Conservation (phyloP, 2,888 invertebrate genomes). For the Alloscopus bannaensis region DNA sequence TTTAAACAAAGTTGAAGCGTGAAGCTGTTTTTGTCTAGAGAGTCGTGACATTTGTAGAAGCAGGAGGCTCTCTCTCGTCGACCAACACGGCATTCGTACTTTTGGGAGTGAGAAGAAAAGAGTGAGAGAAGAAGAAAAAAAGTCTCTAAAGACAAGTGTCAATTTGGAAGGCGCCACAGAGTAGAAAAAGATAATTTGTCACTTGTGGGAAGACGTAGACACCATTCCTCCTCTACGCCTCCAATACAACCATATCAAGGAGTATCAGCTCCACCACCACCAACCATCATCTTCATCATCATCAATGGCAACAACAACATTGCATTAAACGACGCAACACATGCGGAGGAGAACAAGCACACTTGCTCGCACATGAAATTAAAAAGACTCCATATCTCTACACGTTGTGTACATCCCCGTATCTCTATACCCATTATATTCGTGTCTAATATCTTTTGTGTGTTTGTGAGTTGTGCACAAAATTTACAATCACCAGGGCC, state of each 20-base stretch:
- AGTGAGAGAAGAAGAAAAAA: slow-evolving; percentile 36
- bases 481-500: slow-evolving; percentile 20
- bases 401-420: neutral
- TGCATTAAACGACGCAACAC: slow-evolving; percentile 58
- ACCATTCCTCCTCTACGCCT: slow-evolving; percentile 37
- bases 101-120: slow-evolving; percentile 9
- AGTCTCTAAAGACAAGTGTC: slow-evolving; percentile 67
- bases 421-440: slow-evolving; percentile 9
- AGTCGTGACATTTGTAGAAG: slow-evolving; percentile 61
- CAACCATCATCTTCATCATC: neutral
- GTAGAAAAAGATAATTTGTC: slow-evolving; percentile 68
- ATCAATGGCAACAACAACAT: slow-evolving; percentile 62
- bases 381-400: neutral
- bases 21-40: slow-evolving; percentile 31
- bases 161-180: slow-evolving; percentile 68
- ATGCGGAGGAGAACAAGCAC: slow-evolving; percentile 8
- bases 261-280: slow-evolving; percentile 31
- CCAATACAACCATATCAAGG: slow-evolving; percentile 21
- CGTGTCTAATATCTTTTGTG: too few relatives aligned
- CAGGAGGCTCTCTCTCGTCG: too few relatives aligned
- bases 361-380: slow-evolving; percentile 34
- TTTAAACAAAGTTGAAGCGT: slow-evolving; percentile 7
- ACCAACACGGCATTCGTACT: too few relatives aligned
- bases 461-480: slow-evolving; percentile 32
- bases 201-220: slow-evolving; percentile 64